Percentiles rank a stretch among this genome's conserved stretches.
Evolutionary conservation across 2,888 invertebrate genomes (phyloP).

Genomic region (Lacanobia oleracea): DNA sequence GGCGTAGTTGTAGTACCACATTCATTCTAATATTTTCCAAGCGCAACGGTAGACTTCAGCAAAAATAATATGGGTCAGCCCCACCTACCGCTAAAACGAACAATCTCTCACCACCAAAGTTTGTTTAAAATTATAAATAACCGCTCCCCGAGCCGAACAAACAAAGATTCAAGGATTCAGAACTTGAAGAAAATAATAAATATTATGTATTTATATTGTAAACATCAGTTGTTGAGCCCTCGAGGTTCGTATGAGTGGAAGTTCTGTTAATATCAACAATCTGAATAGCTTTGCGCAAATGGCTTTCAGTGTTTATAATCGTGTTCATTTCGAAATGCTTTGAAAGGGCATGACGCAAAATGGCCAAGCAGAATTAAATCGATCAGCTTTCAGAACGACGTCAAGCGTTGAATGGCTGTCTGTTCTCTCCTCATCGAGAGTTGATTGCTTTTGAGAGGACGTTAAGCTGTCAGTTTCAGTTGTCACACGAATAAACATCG

Average conservation of each 20-base stretch:
- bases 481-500: slow-evolving; percentile 18
- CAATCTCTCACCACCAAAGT: slow-evolving; percentile 27
- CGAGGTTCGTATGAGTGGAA: not conserved
- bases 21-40: slow-evolving; percentile 13
- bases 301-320: slow-evolving; percentile 12
- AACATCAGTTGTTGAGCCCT: slow-evolving; percentile 23
- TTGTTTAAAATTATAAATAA: slow-evolving; percentile 53
- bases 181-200: slow-evolving; percentile 46
- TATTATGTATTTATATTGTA: slow-evolving; percentile 48
- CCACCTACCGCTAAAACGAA: slow-evolving; percentile 26
- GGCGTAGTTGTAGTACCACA: no score
- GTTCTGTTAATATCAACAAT: slow-evolving; percentile 30
- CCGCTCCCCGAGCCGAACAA: slow-evolving; percentile 20
- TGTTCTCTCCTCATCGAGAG: not conserved
- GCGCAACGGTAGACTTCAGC: not conserved
- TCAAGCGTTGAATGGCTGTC: not conserved
- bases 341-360: not conserved
- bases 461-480: slow-evolving; percentile 27
- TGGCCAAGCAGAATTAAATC: not conserved
- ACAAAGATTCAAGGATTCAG: slow-evolving; percentile 45
- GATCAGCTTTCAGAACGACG: slow-evolving; percentile 12
- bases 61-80: slow-evolving; percentile 34
- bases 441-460: slow-evolving; percentile 10
- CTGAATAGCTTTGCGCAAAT: slow-evolving; percentile 15
- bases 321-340: not conserved